Percentiles rank a stretch among this genome's conserved stretches.
Evolutionary conservation across 1,140 invertebrate species (phyloP).

Genomic region (Vollenhovia emeryi): DNA sequence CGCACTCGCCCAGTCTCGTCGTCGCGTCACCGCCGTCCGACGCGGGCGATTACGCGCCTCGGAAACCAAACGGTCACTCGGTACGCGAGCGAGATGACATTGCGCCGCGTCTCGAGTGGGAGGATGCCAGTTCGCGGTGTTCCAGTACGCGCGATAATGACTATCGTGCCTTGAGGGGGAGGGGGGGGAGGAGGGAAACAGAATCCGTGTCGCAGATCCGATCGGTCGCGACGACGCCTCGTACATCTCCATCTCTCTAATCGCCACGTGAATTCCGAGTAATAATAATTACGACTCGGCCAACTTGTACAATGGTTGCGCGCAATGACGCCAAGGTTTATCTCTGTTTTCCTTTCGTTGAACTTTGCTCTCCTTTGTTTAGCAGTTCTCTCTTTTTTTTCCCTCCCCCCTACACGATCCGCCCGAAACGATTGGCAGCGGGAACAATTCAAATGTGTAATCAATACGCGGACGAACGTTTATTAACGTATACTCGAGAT

Average conservation of each 20-base stretch:
- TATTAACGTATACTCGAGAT: not conserved
- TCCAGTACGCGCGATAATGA: slow-evolving; percentile 11
- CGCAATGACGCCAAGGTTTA: not conserved
- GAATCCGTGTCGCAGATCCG: not conserved
- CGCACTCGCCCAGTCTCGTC: not conserved
- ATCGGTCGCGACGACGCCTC: not conserved
- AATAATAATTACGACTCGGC: not conserved
- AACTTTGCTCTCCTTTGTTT: slow-evolving; percentile 26
- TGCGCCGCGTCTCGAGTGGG: not conserved
- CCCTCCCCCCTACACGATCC: not conserved
- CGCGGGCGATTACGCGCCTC: not conserved
- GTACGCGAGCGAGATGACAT: not conserved
- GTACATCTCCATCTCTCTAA: not conserved
- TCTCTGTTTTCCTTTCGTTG: not conserved
- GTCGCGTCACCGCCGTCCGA: not conserved
- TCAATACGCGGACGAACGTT: not conserved
- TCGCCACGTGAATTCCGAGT: not conserved
- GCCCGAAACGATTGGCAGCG: not conserved
- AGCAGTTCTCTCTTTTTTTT: not conserved
- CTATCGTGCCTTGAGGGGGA: not conserved
- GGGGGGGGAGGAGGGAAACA: not conserved
- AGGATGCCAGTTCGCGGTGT: not conserved
- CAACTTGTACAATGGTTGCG: not conserved
- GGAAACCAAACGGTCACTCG: not conserved
- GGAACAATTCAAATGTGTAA: not conserved